Evolutionary conservation across 2,113 vertebrate genomes (phyloP).

Genomic region (Cebus imitator): DNA sequence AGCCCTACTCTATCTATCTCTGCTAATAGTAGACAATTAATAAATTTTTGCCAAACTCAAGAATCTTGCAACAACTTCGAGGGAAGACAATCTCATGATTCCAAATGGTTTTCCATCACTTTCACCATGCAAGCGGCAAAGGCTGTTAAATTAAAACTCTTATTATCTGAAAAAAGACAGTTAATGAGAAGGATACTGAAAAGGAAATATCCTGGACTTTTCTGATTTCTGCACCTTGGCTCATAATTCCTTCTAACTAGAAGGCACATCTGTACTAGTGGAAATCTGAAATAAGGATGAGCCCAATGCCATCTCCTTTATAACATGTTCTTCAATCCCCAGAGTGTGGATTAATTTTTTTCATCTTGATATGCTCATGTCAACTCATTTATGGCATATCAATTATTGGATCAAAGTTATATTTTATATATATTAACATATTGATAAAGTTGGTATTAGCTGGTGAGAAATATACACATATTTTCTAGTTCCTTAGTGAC

Average conservation of each 20-base stretch:
- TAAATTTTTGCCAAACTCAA: background rate
- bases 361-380: background rate
- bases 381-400: background rate
- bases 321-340: background rate
- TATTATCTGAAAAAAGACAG: background rate
- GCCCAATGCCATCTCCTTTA: background rate
- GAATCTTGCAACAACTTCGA: background rate
- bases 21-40: background rate
- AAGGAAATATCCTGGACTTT: background rate
- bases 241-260: constrained; percentile 21
- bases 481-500: background rate
- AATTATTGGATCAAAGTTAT: background rate
- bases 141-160: background rate
- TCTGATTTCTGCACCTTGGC: background rate
- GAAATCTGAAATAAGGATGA: constrained; percentile 15
- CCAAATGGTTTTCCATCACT: background rate
- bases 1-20: background rate
- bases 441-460: background rate
- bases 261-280: background rate
- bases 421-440: constrained; percentile 12
- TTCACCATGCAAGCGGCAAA: background rate
- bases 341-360: background rate
- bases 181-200: background rate
- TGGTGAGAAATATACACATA: background rate
- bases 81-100: background rate